These are phyloP conservation scores for Polietes domitor DNA, from an alignment of 2,888 invertebrate species.

Conservation along the genomic window DNA sequence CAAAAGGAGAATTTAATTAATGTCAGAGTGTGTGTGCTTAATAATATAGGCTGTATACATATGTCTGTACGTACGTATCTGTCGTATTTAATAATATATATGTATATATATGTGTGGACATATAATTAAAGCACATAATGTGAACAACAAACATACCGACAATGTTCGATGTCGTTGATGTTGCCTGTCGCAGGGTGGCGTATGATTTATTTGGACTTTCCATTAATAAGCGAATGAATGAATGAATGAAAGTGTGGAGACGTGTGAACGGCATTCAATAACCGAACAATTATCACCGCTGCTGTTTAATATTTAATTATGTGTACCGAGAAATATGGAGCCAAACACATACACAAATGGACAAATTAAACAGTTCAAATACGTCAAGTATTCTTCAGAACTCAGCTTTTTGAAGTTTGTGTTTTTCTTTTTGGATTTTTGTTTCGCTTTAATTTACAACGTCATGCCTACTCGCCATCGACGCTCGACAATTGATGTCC, in stretches of 20 bases:
- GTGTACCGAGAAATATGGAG: not conserved
- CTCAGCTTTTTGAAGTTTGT: not conserved
- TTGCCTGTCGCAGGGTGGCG: not conserved
- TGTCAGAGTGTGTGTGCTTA: not conserved
- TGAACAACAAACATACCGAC: not conserved
- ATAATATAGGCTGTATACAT: too few relatives aligned
- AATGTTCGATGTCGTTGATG: too few relatives aligned
- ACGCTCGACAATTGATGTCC: slow-evolving; percentile 8
- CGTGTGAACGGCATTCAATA: not conserved
- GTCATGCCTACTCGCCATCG: not conserved
- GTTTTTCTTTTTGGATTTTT: not conserved
- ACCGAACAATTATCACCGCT: not conserved
- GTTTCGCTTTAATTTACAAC: not conserved
- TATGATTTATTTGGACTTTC: not conserved
- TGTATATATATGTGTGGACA: not conserved
- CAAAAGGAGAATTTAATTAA: not conserved
- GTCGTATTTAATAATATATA: not conserved
- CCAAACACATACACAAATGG: not conserved
- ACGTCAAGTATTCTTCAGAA: not conserved
- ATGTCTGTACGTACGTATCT: not conserved
- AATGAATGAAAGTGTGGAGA: not conserved
- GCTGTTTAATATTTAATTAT: not conserved
- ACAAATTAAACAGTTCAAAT: not conserved
- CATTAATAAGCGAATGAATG: too few relatives aligned
- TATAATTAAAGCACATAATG: not conserved